Percentiles rank a stretch among this genome's conserved stretches.
Conservation (phyloP, 2,888 invertebrate genomes). For the Helleia helle region DNA sequence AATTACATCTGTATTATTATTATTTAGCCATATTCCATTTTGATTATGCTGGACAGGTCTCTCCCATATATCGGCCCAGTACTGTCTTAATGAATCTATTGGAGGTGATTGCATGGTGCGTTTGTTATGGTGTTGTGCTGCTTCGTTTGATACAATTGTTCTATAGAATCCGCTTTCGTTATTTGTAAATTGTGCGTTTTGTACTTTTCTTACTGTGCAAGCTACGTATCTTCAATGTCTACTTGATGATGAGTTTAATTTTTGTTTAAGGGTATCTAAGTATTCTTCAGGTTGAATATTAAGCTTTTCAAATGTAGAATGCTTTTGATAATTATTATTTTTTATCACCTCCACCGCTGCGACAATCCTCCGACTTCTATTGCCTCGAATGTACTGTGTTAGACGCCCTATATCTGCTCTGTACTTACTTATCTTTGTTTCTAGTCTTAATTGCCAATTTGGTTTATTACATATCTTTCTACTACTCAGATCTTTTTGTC, state of each 20-base stretch:
- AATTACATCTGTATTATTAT: constrained; percentile 1
- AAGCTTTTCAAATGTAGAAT: constrained; percentile 11
- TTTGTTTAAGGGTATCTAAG: constrained; percentile 16
- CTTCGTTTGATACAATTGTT: too few species aligned
- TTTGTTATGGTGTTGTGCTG: too few species aligned
- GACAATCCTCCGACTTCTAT: too few species aligned
- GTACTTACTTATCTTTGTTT: constrained; percentile 12
- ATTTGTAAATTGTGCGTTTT: constrained; percentile 16
- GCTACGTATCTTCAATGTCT: constrained; percentile 14
- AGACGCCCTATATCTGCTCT: constrained; percentile 15
- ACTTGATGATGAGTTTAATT: constrained; percentile 6
- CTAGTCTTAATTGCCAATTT: constrained; percentile 16
- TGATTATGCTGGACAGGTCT: constrained; percentile 12
- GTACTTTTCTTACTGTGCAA: constrained; percentile 15
- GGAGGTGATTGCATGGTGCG: too few species aligned
- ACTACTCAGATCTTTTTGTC: neutral
- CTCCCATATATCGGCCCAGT: too few species aligned
- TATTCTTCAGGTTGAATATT: constrained; percentile 9
- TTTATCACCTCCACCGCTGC: too few species aligned
- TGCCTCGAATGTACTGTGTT: constrained; percentile 13
- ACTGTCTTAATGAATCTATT: too few species aligned
- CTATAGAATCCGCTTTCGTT: too few species aligned
- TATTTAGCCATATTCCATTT: neutral
- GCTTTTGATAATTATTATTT: too few species aligned
- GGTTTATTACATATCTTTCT: constrained; percentile 1